Base-by-base conservation (phyloP, 2,888 invertebrate genomes). In the Ormyrus rosae region DNA sequence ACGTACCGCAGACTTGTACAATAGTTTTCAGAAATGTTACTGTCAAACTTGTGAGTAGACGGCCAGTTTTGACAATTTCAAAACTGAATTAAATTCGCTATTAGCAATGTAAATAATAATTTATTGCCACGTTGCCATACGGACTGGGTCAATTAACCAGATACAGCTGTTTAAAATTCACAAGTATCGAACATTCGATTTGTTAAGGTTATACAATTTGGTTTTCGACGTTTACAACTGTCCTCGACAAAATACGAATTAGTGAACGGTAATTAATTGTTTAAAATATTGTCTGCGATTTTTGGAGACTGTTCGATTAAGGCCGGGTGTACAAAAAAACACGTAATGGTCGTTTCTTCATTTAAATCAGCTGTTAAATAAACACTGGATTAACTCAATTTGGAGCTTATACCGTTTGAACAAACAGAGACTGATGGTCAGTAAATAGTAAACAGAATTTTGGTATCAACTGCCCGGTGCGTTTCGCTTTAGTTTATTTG, bases 361-460 rank as follows among this genome's bases (percentile, higher is more conserved):
- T 50, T 5, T 0, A 6, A 11, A 64, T 64, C 34, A 56, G n/a
- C 53, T 68, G 61, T 50, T 50, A 73, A 72, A 65, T 56, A 76
- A 80, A 76, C 34, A 72, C 7, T 2, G 19, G 61, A 76, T 76
- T 58, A 58, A 64, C 19, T 72, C 19, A 19, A 72, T 76, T 71
- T 68, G 55, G n/a, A 13, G 61, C 53, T 74, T 74, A 58, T 69
- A 11, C 50, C 48, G 4, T 45, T 7, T 5, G 61, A 46, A 50
- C 48, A 81, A 77, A 81, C 67, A 76, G 13, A 0, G n/a, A 6
- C 68, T 45, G 71, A 71, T 65, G 67, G 60, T 34, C 50, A 50
- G 67, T 61, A 71, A 68, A 80, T 19, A 70, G 53, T 50, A 77
- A 77, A 77, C 73, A 73, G 55, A 77, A 60, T 81, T 77, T 81